Percentiles rank a stretch among this genome's conserved stretches.
phyloP scores from a whole-genome alignment of 2,888 invertebrate genomes.

The Dryadula phaetusa region DNA sequence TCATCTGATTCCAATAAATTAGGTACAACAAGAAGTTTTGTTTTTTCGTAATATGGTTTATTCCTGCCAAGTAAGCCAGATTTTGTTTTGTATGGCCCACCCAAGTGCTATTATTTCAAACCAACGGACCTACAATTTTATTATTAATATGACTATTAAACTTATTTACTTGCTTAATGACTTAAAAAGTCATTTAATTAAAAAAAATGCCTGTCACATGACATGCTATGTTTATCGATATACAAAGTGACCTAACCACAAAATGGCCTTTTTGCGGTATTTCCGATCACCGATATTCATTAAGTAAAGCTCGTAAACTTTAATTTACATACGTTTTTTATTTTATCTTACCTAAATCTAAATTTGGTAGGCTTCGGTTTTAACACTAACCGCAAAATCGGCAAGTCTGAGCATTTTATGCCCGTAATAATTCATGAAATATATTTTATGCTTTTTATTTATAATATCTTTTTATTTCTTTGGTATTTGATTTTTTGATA shows the following conservation, averaged over 20 bases:
- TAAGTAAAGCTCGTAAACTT: constrained; percentile 63
- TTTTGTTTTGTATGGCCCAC: not conserved
- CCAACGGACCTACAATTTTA: not conserved
- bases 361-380: constrained; percentile 57
- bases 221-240: constrained; percentile 26
- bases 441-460: not conserved
- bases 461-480: no score
- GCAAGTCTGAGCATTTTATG: constrained; percentile 3
- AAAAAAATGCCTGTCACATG: constrained; percentile 16
- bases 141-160: not conserved
- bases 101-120: not conserved
- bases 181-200: not conserved
- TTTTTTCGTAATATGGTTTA: no score
- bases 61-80: not conserved
- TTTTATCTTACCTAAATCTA: constrained; percentile 67
- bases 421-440: not conserved
- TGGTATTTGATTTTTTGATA: no score
- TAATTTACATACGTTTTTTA: constrained; percentile 69
- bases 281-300: constrained; percentile 76
- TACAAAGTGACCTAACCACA: constrained; percentile 60
- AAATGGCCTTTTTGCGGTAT: constrained; percentile 67
- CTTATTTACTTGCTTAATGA: not conserved
- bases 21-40: no score
- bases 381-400: constrained; percentile 61
- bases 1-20: no score